Evolutionary conservation across 2,888 invertebrate species (phyloP).

Genomic region (Unio delphinus): DNA sequence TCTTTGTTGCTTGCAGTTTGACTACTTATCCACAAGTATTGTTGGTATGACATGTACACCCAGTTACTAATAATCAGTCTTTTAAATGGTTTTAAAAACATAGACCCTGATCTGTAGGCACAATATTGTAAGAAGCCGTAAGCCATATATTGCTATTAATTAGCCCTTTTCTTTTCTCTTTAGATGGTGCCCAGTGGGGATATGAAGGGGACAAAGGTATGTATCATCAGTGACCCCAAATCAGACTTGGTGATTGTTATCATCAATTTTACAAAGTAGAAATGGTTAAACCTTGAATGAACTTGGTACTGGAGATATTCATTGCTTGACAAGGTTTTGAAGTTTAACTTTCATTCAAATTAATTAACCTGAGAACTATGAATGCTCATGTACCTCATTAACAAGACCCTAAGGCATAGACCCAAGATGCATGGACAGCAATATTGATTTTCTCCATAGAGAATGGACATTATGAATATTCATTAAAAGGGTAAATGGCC

Average conservation of each 20-base stretch:
- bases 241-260: conserved; percentile 2
- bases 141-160: background rate
- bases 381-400: too few relatives aligned
- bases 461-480: too few relatives aligned
- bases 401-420: too few relatives aligned
- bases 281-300: background rate
- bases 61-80: background rate
- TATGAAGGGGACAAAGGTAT: conserved; percentile 37
- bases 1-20: background rate
- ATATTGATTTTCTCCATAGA: too few relatives aligned
- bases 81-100: background rate
- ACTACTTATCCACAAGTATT: too few relatives aligned
- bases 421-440: too few relatives aligned
- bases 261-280: background rate
- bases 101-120: too few relatives aligned
- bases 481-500: too few relatives aligned
- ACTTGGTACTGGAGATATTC: too few relatives aligned
- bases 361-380: too few relatives aligned
- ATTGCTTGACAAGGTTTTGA: too few relatives aligned
- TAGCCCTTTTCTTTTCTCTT: conserved; percentile 10
- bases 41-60: background rate
- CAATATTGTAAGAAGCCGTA: background rate
- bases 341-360: too few relatives aligned
- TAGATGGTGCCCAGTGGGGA: conserved; percentile 34
- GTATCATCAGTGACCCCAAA: background rate